Conservation (phyloP, 2,797 vertebrate genomes). For the Tokudaia tokunoshimensis region DNA sequence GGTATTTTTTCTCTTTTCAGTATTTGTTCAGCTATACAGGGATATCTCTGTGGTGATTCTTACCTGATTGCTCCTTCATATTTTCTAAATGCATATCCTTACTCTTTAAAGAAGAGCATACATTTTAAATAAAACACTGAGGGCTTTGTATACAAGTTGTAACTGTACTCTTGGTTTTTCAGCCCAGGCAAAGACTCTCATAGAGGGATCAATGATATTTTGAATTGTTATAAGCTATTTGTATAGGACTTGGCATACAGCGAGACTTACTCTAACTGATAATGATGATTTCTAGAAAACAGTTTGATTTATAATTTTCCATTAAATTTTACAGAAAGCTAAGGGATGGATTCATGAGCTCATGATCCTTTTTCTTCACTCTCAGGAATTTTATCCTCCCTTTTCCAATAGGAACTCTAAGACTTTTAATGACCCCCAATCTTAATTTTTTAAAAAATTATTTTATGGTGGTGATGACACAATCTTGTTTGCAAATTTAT, state of each 20-base stretch:
- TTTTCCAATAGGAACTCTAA: not conserved
- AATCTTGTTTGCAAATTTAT: not conserved
- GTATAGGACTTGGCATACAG: not conserved
- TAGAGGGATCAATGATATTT: not conserved
- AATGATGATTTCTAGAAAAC: constrained; percentile 33
- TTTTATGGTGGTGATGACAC: not conserved
- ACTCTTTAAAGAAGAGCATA: not conserved
- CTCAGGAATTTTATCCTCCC: not conserved
- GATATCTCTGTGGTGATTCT: not conserved
- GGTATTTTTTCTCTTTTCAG: constrained; percentile 13
- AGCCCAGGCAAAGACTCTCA: not conserved
- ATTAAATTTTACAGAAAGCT: constrained; percentile 5
- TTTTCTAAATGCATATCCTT: constrained; percentile 21
- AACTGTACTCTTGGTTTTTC: not conserved
- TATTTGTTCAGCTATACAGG: not conserved
- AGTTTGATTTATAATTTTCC: constrained; percentile 54
- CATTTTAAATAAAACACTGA: not conserved
- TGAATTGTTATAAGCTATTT: not conserved
- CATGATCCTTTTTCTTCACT: not conserved
- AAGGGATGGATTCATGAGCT: not conserved
- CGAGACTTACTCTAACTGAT: not conserved
- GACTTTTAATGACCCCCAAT: not conserved
- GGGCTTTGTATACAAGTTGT: not conserved
- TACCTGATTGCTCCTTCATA: not conserved
- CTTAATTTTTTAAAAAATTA: not conserved